These are phyloP conservation scores for Willowsia nigromaculata DNA, from an alignment of 2,888 invertebrate genomes.

Conservation along the genomic window DNA sequence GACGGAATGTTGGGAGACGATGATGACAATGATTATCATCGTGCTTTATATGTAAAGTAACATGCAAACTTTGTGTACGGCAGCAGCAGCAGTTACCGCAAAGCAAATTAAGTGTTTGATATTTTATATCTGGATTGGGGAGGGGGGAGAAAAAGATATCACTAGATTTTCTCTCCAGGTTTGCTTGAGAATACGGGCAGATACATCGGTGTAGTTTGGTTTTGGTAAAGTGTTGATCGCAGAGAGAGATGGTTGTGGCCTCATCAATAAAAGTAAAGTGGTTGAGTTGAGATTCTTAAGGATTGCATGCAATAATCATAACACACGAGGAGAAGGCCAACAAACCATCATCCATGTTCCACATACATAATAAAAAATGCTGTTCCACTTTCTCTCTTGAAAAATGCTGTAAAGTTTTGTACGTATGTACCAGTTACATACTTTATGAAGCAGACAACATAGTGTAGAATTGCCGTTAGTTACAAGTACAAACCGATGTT, in stretches of 20 bases:
- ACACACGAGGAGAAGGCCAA: slow-evolving; percentile 27
- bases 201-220: background rate
- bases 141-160: slow-evolving; percentile 8
- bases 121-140: background rate
- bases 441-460: slow-evolving; percentile 7
- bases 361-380: background rate
- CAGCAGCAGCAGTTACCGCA: background rate
- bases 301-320: slow-evolving; percentile 58
- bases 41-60: background rate
- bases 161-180: background rate
- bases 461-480: background rate
- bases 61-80: background rate
- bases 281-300: slow-evolving; percentile 35
- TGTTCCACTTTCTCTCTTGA: background rate
- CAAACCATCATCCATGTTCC: slow-evolving; percentile 23
- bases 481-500: background rate
- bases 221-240: slow-evolving; percentile 7
- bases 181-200: background rate
- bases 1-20: background rate
- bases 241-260: slow-evolving; percentile 1
- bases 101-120: background rate
- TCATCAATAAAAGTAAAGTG: slow-evolving; percentile 45
- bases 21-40: slow-evolving; percentile 20
- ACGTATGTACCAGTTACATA: background rate
- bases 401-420: background rate